Percentiles rank a stretch among this genome's conserved stretches.
Evolutionary conservation across 2,797 vertebrate genomes (phyloP).

Genomic region (Coluber constrictor): DNA sequence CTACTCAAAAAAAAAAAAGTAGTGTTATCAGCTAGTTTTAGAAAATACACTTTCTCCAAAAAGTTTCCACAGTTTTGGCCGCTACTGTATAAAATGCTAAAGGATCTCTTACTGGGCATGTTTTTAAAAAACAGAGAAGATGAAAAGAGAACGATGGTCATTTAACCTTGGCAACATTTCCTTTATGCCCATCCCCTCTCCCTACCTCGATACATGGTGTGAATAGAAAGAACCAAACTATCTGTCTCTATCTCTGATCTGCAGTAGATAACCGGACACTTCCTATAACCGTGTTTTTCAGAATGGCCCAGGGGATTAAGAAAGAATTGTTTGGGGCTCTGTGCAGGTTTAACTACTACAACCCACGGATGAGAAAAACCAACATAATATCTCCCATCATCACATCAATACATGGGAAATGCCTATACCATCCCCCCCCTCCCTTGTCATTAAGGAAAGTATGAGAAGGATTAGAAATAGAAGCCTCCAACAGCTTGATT

Average conservation of each 20-base stretch:
- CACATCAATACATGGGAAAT: constrained; percentile 56
- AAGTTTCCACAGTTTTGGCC: too few relatives aligned
- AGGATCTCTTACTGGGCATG: neutral
- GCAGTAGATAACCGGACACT: neutral
- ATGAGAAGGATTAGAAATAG: constrained; percentile 72
- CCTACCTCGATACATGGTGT: neutral
- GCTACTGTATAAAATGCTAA: too few relatives aligned
- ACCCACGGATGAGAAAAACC: constrained; percentile 23
- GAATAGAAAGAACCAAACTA: neutral
- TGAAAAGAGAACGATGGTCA: constrained; percentile 2
- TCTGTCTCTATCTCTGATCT: neutral
- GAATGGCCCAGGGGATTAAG: neutral
- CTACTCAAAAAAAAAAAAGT: too few relatives aligned
- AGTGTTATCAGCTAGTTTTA: too few relatives aligned
- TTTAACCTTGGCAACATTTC: neutral
- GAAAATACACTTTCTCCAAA: too few relatives aligned
- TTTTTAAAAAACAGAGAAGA: neutral
- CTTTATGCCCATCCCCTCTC: constrained; percentile 12
- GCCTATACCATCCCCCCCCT: constrained; percentile 60
- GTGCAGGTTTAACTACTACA: neutral
- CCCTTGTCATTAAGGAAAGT: constrained; percentile 65
- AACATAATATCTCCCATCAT: constrained; percentile 30
- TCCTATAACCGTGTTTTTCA: neutral
- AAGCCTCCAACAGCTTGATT: constrained; percentile 70
- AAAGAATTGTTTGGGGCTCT: neutral